phyloP scores from a whole-genome alignment of 2,797 vertebrate genomes.

The Oreortyx pictus region DNA sequence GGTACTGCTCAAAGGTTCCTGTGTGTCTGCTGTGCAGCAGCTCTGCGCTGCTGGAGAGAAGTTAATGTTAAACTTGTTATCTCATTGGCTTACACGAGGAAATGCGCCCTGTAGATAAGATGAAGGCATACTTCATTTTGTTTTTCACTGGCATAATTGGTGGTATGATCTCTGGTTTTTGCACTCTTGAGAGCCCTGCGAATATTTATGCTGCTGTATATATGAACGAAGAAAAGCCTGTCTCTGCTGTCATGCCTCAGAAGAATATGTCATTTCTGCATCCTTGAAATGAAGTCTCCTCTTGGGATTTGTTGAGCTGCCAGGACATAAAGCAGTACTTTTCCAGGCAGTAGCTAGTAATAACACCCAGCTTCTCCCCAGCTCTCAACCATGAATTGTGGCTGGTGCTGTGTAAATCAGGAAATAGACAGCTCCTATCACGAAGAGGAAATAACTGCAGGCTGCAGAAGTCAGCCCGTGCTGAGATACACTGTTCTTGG shows the following conservation, averaged over 20 bases:
- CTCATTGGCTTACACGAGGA: background rate
- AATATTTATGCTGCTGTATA: background rate
- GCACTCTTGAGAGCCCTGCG: background rate
- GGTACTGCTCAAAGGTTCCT: background rate
- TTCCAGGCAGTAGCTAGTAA: background rate
- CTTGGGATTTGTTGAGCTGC: background rate
- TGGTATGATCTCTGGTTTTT: background rate
- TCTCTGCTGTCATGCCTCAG: background rate
- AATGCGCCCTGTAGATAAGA: background rate
- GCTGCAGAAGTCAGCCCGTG: fast-evolving
- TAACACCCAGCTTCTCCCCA: background rate
- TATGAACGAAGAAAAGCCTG: background rate
- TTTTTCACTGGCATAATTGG: background rate
- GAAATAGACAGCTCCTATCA: background rate
- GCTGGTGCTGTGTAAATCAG: background rate
- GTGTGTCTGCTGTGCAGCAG: background rate
- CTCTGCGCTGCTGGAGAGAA: background rate
- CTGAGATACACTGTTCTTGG: background rate
- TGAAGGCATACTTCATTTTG: background rate
- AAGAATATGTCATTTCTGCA: fast-evolving
- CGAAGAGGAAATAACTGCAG: background rate
- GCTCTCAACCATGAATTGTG: background rate
- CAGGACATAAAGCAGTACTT: background rate
- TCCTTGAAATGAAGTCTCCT: background rate
- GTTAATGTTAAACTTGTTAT: background rate